These are phyloP conservation scores for Vanessa tameamea DNA, from an alignment of 1,140 invertebrate species.

Conservation along the genomic window DNA sequence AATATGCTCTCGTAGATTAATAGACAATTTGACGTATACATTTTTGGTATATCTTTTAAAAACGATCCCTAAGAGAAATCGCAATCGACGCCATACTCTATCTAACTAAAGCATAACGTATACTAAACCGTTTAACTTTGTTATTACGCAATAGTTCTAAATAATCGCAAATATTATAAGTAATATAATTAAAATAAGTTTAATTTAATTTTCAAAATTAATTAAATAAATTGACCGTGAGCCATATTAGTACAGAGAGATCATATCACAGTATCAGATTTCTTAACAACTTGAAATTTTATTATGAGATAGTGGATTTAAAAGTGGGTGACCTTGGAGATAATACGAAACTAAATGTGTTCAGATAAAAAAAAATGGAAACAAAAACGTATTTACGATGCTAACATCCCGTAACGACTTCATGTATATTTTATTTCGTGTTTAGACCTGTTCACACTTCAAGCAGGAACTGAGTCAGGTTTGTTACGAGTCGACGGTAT, in stretches of 20 bases:
- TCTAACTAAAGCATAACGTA: too few species aligned
- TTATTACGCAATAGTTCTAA: not conserved
- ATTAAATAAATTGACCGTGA: slow-evolving; percentile 28
- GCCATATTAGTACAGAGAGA: slow-evolving; percentile 24
- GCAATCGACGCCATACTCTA: too few species aligned
- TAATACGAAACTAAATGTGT: slow-evolving; percentile 24
- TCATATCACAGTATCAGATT: slow-evolving; percentile 34
- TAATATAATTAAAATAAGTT: not conserved
- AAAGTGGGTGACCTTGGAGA: slow-evolving; percentile 33
- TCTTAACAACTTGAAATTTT: slow-evolving; percentile 30
- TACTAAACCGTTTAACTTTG: too few species aligned
- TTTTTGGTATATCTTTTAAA: too few species aligned
- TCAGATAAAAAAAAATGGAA: slow-evolving; percentile 26
- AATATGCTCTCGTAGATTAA: too few species aligned
- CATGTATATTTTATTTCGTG: slow-evolving; percentile 12
- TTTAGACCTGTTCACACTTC: not conserved
- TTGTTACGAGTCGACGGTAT: not conserved
- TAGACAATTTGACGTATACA: too few species aligned
- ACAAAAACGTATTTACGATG: slow-evolving; percentile 20
- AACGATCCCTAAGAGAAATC: too few species aligned
- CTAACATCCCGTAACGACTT: slow-evolving; percentile 13
- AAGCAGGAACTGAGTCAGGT: not conserved
- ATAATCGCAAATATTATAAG: not conserved
- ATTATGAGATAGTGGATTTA: slow-evolving; percentile 31
- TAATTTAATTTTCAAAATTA: slow-evolving; percentile 3